Percentiles rank a stretch among this genome's conserved stretches.
Conservation (phyloP, 2,113 vertebrate species). For the Morone chrysops region DNA sequence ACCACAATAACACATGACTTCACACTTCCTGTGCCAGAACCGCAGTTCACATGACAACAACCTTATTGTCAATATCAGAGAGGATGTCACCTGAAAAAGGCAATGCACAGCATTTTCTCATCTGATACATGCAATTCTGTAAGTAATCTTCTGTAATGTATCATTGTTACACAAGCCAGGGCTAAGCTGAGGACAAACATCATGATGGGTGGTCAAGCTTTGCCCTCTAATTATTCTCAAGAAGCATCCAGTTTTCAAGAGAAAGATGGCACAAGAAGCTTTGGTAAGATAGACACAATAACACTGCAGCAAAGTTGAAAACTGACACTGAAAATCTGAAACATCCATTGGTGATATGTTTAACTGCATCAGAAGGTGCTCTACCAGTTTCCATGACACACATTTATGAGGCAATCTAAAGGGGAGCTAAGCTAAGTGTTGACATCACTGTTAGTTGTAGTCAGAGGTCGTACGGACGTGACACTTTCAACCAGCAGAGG, state of each 20-base stretch:
- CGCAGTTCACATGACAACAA: not conserved
- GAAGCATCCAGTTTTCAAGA: not conserved
- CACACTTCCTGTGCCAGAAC: not conserved
- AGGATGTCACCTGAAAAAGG: not conserved
- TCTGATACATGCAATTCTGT: not conserved
- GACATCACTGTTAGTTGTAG: not conserved
- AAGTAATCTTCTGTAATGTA: not conserved
- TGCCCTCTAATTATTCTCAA: not conserved
- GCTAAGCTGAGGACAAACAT: not conserved
- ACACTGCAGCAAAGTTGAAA: not conserved
- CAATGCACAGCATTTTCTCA: not conserved
- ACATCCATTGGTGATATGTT: not conserved
- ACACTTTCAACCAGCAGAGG: slow-evolving; percentile 33
- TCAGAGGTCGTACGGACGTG: not conserved
- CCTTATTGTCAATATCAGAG: not conserved
- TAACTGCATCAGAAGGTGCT: not conserved
- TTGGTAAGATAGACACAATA: not conserved
- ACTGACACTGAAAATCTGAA: not conserved
- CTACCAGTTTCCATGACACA: not conserved
- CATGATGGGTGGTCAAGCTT: not conserved
- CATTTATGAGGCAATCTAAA: not conserved
- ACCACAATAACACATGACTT: slow-evolving; percentile 11
- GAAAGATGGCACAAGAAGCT: not conserved
- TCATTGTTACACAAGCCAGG: not conserved
- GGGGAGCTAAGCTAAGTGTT: not conserved